These are phyloP conservation scores for Melospiza melodia DNA, from an alignment of 2,113 vertebrate genomes.

Conservation along the genomic window DNA sequence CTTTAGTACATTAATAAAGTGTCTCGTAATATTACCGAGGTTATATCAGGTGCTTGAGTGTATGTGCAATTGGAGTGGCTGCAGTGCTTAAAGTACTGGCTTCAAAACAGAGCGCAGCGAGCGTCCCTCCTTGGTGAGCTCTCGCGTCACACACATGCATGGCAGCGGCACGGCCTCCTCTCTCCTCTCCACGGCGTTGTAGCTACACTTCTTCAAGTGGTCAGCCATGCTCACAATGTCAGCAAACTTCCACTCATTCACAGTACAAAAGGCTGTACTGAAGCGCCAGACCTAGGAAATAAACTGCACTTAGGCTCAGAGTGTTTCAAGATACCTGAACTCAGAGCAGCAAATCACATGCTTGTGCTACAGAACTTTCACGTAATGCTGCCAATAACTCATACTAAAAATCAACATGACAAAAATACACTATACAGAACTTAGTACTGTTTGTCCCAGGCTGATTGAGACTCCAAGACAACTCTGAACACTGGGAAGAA, in stretches of 20 bases:
- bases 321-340: not conserved
- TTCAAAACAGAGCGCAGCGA: constrained; percentile 91
- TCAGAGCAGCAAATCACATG: not conserved
- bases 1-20: constrained; percentile 83
- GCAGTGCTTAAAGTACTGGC: constrained; percentile 82
- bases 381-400: not conserved
- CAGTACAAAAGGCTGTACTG: constrained; percentile 94
- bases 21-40: constrained; percentile 74
- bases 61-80: constrained; percentile 70
- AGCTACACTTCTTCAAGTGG: constrained; percentile 93
- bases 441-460: not conserved
- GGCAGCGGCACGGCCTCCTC: constrained; percentile 92
- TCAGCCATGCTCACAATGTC: constrained; percentile 95
- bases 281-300: constrained; percentile 93
- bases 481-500: not conserved
- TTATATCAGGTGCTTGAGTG: constrained; percentile 76
- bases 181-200: constrained; percentile 87
- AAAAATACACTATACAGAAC: not conserved
- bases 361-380: not conserved
- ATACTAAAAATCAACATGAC: not conserved
- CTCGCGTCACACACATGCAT: constrained; percentile 91
- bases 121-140: constrained; percentile 93
- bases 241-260: constrained; percentile 91
- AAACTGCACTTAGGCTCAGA: constrained; percentile 59
- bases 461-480: not conserved